A percentile compares a stretch with the other conserved stretches of the same genome.
Evolutionary conservation across 2,113 vertebrate genomes (phyloP).

Genomic region (Campylomormyrus tamandua): DNA sequence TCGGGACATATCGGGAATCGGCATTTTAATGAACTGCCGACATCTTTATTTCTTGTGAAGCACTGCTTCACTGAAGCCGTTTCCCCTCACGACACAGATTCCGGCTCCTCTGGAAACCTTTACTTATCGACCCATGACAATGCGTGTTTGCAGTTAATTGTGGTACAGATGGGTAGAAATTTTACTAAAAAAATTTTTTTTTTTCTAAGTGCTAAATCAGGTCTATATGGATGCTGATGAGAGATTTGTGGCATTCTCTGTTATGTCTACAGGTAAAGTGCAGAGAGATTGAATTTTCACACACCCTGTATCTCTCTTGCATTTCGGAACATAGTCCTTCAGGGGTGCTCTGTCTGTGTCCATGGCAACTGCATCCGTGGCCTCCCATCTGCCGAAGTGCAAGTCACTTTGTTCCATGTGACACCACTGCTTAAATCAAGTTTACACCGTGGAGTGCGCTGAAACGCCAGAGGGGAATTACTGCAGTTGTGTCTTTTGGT

Average conservation of each 20-base stretch:
- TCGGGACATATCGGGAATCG: not conserved
- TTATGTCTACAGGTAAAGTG: not conserved
- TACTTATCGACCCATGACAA: not conserved
- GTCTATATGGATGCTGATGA: not conserved
- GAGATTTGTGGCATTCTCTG: not conserved
- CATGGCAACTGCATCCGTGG: slow-evolving; percentile 12
- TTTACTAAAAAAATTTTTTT: not conserved
- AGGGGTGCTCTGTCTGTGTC: slow-evolving; percentile 5
- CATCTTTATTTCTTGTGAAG: not conserved
- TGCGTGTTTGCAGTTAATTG: not conserved
- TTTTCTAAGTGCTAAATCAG: not conserved
- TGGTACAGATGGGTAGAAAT: not conserved
- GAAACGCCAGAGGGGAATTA: not conserved
- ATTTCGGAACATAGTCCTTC: not conserved
- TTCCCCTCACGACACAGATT: not conserved
- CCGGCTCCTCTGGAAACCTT: not conserved
- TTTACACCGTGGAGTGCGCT: not conserved
- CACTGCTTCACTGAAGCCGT: not conserved
- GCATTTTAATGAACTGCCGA: not conserved
- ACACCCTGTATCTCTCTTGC: not conserved
- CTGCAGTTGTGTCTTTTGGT: not conserved
- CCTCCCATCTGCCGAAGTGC: not conserved
- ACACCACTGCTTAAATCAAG: slow-evolving; percentile 9
- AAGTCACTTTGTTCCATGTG: slow-evolving; percentile 14
- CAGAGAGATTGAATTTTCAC: not conserved